Conservation (phyloP, 2,113 vertebrate genomes). For the rabbit (Oryctolagus cuniculus) region mOryCun1.1 NC_091433.1:32876001-32876500, state of each 20-base stretch:
- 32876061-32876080: neutral
- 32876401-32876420: neutral
- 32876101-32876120: neutral
- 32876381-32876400: neutral
- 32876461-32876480: neutral
- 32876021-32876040: neutral
- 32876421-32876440: neutral
- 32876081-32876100: neutral
- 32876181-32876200: neutral
- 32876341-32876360: neutral
- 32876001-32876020: neutral
- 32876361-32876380: neutral
- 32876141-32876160: neutral
- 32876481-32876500: neutral
- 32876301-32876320: neutral
- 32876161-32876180: neutral
- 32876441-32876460: neutral
- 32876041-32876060: conserved; percentile 25
- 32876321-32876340: neutral
- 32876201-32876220: neutral
- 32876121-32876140: neutral
- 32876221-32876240: neutral
- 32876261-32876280: neutral
- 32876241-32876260: neutral
- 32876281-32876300: neutral